Conservation (phyloP, 2,113 vertebrate genomes). For the Pithys albifrons region DNA sequence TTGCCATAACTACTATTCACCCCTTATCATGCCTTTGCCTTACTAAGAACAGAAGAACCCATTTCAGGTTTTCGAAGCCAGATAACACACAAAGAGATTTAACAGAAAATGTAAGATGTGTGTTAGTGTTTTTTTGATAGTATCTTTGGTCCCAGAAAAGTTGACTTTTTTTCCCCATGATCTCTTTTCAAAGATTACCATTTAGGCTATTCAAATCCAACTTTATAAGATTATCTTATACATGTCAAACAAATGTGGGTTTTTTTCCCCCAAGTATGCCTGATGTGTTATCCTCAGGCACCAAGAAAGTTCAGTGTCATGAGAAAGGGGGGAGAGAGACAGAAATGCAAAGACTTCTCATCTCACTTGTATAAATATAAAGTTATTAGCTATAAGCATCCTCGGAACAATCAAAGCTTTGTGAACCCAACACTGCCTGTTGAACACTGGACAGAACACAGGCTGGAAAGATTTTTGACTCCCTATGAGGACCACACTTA, state of each 20-base stretch:
- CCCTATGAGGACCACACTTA: no score
- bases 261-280: not conserved
- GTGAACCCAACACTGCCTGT: no score
- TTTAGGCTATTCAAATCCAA: not conserved
- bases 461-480: no score
- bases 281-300: not conserved
- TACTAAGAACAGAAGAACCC: not conserved
- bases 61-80: not conserved
- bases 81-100: not conserved
- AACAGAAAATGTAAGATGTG: not conserved
- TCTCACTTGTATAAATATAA: no score
- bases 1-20: not conserved
- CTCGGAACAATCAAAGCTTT: no score
- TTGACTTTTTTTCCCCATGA: not conserved
- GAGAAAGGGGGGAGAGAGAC: no score
- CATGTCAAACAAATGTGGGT: fast-evolving
- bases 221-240: not conserved
- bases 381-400: no score
- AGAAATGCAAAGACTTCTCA: no score
- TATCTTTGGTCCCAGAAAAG: not conserved
- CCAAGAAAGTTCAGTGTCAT: not conserved
- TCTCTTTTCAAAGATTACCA: not conserved
- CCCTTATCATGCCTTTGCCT: not conserved
- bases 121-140: not conserved
- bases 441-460: no score